Percentiles rank a stretch among this genome's conserved stretches.
Evolutionary conservation across 2,113 vertebrate genomes (phyloP).

Genomic region (Amphilophus citrinellus): DNA sequence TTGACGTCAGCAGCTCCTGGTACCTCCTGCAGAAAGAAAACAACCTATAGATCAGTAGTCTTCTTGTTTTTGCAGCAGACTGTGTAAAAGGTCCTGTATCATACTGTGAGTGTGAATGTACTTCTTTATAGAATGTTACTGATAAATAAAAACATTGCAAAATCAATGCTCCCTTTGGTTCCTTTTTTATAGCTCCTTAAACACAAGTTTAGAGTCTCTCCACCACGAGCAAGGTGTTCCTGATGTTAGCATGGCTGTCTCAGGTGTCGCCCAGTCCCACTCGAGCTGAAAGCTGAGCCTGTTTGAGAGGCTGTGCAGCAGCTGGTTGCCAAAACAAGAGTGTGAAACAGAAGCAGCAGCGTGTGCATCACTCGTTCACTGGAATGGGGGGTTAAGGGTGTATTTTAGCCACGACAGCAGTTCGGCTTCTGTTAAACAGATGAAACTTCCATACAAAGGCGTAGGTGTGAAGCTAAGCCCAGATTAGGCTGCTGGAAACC

Average conservation of each 20-base stretch:
- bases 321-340: not conserved
- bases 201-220: constrained; percentile 46
- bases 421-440: not conserved
- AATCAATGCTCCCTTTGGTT: constrained; percentile 72
- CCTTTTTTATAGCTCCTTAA: constrained; percentile 55
- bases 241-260: constrained; percentile 76
- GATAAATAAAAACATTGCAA: constrained; percentile 79
- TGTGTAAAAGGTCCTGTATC: constrained; percentile 80
- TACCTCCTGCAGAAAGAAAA: constrained; percentile 39
- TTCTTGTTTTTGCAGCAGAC: constrained; percentile 70
- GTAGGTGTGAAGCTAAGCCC: fast-evolving
- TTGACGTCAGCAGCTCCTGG: constrained; percentile 34
- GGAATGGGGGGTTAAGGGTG: not conserved
- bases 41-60: constrained; percentile 63
- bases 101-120: constrained; percentile 83
- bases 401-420: not conserved
- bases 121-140: constrained; percentile 82
- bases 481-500: not conserved
- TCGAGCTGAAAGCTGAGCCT: not conserved
- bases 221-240: constrained; percentile 78
- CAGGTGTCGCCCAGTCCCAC: not conserved
- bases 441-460: not conserved
- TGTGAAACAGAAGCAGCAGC: not conserved
- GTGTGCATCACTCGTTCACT: not conserved
- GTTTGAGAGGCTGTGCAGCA: not conserved